Evolutionary conservation across 2,797 vertebrate species (phyloP).

Genomic region (Pipistrellus kuhlii): DNA sequence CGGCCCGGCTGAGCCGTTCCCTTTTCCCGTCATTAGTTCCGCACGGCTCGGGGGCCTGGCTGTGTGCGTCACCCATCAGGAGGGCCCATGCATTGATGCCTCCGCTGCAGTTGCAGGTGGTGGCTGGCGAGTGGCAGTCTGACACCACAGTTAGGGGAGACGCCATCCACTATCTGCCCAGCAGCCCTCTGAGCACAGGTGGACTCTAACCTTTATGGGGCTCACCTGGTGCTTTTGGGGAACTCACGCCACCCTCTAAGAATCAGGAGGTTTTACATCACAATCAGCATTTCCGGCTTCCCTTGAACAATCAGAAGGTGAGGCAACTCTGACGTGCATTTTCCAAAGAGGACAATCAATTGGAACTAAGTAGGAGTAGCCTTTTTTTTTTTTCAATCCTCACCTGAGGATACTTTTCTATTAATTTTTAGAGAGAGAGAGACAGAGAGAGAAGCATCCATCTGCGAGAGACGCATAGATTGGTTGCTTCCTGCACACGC

Average conservation of each 20-base stretch:
- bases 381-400: not conserved
- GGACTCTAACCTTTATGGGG: not conserved
- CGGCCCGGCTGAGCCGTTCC: not conserved
- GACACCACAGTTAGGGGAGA: not conserved
- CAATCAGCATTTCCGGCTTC: conserved; percentile 49
- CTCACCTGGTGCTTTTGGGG: conserved; percentile 32
- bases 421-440: too few relatives aligned
- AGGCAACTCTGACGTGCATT: not conserved
- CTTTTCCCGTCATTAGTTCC: conserved; percentile 11
- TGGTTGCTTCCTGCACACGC: too few relatives aligned
- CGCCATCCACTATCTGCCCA: accelerated
- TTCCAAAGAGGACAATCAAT: conserved; percentile 64
- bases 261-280: conserved; percentile 40
- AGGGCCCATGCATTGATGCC: not conserved
- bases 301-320: conserved; percentile 49
- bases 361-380: not conserved
- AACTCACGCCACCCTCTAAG: not conserved
- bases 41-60: not conserved
- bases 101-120: conserved; percentile 40
- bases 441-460: too few relatives aligned
- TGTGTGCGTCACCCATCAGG: not conserved
- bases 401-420: too few relatives aligned
- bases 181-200: not conserved
- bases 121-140: conserved; percentile 69
- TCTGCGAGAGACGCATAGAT: too few relatives aligned